Evolutionary conservation across 1,140 invertebrate genomes (phyloP).

Genomic region (Delia radicum): DNA sequence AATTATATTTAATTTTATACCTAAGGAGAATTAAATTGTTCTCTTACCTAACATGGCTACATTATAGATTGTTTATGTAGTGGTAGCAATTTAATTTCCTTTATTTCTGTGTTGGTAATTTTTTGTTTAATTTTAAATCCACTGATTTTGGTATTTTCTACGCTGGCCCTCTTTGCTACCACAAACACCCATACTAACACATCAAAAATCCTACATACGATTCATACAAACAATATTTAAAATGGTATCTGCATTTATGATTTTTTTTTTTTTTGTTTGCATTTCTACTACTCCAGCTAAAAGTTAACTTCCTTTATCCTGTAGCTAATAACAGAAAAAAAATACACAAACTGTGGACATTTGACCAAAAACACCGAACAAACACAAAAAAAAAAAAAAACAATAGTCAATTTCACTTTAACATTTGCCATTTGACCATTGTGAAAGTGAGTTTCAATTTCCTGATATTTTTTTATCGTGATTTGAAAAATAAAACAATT

Average conservation of each 20-base stretch:
- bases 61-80: constrained; percentile 5
- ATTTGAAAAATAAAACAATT: constrained; percentile 2
- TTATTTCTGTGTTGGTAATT: background rate
- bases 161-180: background rate
- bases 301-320: constrained; percentile 19
- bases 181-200: background rate
- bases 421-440: constrained; percentile 20
- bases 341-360: background rate
- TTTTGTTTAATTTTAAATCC: background rate
- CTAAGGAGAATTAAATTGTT: background rate
- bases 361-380: background rate
- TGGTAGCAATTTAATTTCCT: constrained; percentile 23
- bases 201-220: background rate
- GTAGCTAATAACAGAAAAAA: background rate
- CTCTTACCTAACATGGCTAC: background rate
- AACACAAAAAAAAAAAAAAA: background rate
- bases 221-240: background rate
- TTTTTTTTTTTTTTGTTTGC: background rate
- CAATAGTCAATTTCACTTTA: constrained; percentile 12
- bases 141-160: background rate
- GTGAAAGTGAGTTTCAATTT: constrained; percentile 24
- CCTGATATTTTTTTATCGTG: constrained; percentile 13
- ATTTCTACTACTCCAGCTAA: background rate
- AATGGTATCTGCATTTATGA: background rate
- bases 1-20: too few relatives aligned